These are phyloP conservation scores for Clinocottus analis DNA, from an alignment of 2,113 vertebrate species.

Conservation along the genomic window DNA sequence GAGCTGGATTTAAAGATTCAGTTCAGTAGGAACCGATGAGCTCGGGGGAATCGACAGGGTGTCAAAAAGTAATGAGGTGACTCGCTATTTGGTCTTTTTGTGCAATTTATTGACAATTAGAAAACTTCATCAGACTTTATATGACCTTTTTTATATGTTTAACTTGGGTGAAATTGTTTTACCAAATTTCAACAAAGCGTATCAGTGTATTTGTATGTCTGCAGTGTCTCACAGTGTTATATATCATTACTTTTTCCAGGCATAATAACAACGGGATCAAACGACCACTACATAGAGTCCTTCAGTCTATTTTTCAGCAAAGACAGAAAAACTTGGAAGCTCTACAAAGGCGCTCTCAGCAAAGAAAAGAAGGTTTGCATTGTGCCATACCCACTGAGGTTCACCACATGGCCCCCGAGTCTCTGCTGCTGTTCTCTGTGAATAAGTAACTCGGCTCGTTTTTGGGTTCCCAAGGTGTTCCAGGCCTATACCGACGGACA, in stretches of 20 bases:
- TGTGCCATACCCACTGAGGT: neutral
- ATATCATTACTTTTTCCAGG: slow-evolving; percentile 75
- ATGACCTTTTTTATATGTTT: neutral
- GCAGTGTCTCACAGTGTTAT: too few relatives aligned
- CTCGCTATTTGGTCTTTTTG: neutral
- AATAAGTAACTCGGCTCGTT: slow-evolving; percentile 27
- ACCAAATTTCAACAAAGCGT: neutral
- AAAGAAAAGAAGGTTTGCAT: slow-evolving; percentile 85
- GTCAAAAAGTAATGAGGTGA: neutral
- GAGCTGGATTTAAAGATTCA: neutral
- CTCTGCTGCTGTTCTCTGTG: slow-evolving; percentile 22
- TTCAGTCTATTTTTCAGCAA: slow-evolving; percentile 85
- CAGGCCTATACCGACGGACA: slow-evolving; percentile 81
- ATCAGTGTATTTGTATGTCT: neutral
- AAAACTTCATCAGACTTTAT: neutral
- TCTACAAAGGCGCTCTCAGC: slow-evolving; percentile 79
- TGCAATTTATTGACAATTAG: neutral
- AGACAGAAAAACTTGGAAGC: slow-evolving; percentile 86
- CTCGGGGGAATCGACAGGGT: neutral
- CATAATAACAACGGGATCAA: slow-evolving; percentile 84
- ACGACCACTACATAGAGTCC: slow-evolving; percentile 78
- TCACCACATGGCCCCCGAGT: neutral
- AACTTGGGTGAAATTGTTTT: neutral
- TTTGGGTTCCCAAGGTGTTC: slow-evolving; percentile 83
- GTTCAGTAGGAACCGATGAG: neutral